These are phyloP conservation scores for Harpagoxenus sublaevis DNA, from an alignment of 2,888 invertebrate genomes.

Conservation along the genomic window DNA sequence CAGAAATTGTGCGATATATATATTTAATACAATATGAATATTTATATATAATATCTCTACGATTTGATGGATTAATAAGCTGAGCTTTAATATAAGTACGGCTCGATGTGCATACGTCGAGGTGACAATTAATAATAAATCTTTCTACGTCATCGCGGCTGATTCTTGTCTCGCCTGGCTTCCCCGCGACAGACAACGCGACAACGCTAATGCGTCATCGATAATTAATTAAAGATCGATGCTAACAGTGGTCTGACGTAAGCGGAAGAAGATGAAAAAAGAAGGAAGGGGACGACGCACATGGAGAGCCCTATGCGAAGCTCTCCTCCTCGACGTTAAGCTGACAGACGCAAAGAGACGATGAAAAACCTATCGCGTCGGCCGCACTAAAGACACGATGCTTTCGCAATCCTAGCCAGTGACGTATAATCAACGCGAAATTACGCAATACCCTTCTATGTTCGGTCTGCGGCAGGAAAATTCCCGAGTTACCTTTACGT, in stretches of 20 bases:
- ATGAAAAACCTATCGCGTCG: conserved; percentile 75
- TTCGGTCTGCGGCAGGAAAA: conserved; percentile 62
- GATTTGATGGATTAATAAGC: not conserved
- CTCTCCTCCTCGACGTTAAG: conserved; percentile 74
- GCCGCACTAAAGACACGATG: conserved; percentile 70
- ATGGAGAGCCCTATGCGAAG: conserved; percentile 70
- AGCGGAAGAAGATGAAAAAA: conserved; percentile 71
- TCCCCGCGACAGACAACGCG: conserved; percentile 40
- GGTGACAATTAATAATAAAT: conserved; percentile 52
- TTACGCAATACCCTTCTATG: conserved; percentile 4
- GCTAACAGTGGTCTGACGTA: conserved; percentile 76
- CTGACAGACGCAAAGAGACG: conserved; percentile 75
- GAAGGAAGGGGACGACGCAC: conserved; percentile 71
- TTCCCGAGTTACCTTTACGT: conserved; percentile 80
- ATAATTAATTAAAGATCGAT: conserved; percentile 82
- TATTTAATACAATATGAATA: conserved; percentile 48
- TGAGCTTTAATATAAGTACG: not conserved
- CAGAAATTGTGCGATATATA: not conserved
- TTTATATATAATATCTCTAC: not conserved
- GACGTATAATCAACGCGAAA: conserved; percentile 55
- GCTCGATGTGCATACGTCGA: not conserved
- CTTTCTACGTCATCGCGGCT: conserved; percentile 55
- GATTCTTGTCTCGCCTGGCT: conserved; percentile 48
- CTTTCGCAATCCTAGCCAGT: conserved; percentile 61
- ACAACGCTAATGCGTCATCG: conserved; percentile 72